Evolutionary conservation across 2,113 vertebrate genomes (phyloP).

Genomic region (Poeciliopsis prolifica): DNA sequence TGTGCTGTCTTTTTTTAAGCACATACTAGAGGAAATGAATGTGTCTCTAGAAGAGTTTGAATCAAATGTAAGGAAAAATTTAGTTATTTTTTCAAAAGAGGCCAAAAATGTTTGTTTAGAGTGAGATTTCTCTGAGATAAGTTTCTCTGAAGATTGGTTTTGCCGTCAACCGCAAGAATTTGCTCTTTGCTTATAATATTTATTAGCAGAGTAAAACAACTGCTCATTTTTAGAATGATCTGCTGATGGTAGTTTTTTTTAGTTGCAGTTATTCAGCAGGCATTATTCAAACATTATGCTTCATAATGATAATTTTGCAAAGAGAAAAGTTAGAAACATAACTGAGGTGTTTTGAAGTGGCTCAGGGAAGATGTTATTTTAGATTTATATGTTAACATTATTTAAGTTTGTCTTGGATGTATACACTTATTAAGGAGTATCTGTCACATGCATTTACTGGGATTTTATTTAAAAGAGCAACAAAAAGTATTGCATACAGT

Average conservation of each 20-base stretch:
- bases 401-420: no score
- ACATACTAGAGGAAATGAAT: constrained; percentile 5
- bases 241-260: background rate
- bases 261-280: background rate
- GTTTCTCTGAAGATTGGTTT: background rate
- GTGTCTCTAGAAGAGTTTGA: constrained; percentile 3
- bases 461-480: background rate
- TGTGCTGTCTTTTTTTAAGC: constrained; percentile 7
- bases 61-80: background rate
- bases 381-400: background rate
- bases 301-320: constrained; percentile 4
- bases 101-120: background rate
- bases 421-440: no score
- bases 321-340: background rate
- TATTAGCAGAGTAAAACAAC: background rate
- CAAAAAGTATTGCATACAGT: background rate
- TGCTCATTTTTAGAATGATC: background rate
- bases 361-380: background rate
- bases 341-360: background rate
- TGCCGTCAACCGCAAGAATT: background rate
- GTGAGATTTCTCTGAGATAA: background rate
- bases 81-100: background rate
- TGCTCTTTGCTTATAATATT: background rate
- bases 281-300: background rate
- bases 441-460: background rate